phyloP scores from a whole-genome alignment of 2,888 invertebrate genomes.

The Aplocera efformata region DNA sequence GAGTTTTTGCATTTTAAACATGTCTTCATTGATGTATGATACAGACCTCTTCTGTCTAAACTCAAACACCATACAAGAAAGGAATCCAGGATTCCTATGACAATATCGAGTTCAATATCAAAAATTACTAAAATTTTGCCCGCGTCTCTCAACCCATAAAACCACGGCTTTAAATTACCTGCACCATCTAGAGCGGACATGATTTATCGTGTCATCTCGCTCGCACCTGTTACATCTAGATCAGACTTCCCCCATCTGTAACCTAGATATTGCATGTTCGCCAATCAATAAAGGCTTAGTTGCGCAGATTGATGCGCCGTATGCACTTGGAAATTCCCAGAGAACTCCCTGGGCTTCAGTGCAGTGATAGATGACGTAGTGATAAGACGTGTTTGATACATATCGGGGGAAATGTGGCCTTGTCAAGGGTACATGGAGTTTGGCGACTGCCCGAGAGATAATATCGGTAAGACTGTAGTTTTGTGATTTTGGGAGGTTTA shows the following conservation, averaged over 20 bases:
- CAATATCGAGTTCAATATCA: too few species aligned
- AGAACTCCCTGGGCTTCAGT: slow-evolving; percentile 12
- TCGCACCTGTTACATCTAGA: slow-evolving; percentile 20
- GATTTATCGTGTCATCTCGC: slow-evolving; percentile 17
- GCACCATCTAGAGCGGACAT: slow-evolving; percentile 1
- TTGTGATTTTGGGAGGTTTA: not conserved
- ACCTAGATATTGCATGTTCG: slow-evolving; percentile 13
- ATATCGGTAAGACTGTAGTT: slow-evolving; percentile 5
- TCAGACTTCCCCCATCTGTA: slow-evolving; percentile 7
- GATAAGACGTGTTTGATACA: slow-evolving; percentile 12
- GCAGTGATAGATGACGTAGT: slow-evolving; percentile 22
- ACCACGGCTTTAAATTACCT: slow-evolving; percentile 11
- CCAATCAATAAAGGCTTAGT: slow-evolving; percentile 21
- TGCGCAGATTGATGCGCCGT: slow-evolving; percentile 25
- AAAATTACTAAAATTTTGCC: too few species aligned
- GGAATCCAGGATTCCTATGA: too few species aligned
- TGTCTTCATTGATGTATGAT: too few species aligned
- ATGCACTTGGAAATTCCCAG: slow-evolving; percentile 16
- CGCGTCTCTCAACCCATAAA: slow-evolving; percentile 2
- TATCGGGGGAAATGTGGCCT: not conserved
- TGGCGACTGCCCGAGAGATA: too few species aligned
- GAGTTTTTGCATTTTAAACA: too few species aligned
- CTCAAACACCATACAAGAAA: too few species aligned
- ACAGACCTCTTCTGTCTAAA: too few species aligned
- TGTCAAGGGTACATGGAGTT: not conserved